These are phyloP conservation scores for Poecilia picta DNA, from an alignment of 2,797 vertebrate genomes.

Conservation along the genomic window DNA sequence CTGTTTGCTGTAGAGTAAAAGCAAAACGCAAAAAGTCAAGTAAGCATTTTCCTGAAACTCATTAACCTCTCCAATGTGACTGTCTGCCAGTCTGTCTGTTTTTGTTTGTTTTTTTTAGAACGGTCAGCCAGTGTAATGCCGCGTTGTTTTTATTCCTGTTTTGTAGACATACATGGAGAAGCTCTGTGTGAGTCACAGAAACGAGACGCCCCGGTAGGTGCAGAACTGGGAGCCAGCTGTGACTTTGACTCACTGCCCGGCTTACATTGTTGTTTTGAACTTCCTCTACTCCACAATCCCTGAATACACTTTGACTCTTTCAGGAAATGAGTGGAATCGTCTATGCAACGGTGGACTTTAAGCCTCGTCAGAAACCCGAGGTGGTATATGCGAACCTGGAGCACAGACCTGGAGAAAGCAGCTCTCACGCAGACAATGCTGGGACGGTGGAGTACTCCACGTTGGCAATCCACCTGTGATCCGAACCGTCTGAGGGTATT, in stretches of 20 bases:
- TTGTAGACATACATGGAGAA: conserved; percentile 64
- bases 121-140: background rate
- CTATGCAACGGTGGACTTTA: conserved; percentile 79
- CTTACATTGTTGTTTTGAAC: conserved; percentile 19
- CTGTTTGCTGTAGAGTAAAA: conserved; percentile 59
- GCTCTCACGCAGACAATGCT: conserved; percentile 23
- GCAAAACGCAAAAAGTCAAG: conserved; percentile 39
- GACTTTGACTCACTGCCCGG: conserved; percentile 67
- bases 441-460: conserved; percentile 77
- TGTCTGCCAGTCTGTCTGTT: background rate
- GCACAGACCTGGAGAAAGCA: conserved; percentile 16
- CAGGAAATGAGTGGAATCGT: conserved; percentile 65
- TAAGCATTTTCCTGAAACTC: conserved; percentile 32
- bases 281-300: conserved; percentile 32
- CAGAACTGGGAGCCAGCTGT: conserved; percentile 41
- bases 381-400: conserved; percentile 71
- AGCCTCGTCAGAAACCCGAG: conserved; percentile 39
- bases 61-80: conserved; percentile 2
- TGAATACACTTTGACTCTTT: conserved; percentile 27
- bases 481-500: background rate
- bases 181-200: conserved; percentile 55
- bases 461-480: conserved; percentile 57
- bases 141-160: conserved; percentile 21
- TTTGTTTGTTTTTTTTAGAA: background rate
- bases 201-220: conserved; percentile 61